phyloP scores from a whole-genome alignment of 2,113 vertebrate species.

The Mus spicilegus region DNA sequence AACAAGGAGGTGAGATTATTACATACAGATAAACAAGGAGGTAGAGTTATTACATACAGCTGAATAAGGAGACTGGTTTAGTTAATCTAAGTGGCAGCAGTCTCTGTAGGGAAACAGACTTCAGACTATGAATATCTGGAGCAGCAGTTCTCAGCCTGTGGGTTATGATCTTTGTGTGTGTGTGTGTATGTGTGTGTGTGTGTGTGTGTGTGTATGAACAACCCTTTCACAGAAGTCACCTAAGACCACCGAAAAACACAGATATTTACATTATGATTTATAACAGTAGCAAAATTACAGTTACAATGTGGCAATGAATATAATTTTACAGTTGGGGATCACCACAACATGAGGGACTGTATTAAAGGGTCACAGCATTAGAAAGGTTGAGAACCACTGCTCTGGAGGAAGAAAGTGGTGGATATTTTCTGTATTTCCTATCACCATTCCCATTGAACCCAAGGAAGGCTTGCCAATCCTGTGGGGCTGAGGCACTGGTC shows the following conservation, averaged over 20 bases:
- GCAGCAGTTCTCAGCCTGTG: neutral
- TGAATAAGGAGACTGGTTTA: neutral
- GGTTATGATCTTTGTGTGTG: too few relatives aligned
- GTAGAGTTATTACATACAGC: neutral
- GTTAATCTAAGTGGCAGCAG: neutral
- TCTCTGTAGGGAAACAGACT: neutral
- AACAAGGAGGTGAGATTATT: neutral
- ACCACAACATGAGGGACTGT: too few relatives aligned
- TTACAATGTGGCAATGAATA: neutral
- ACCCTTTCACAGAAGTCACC: neutral
- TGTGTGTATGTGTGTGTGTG: too few relatives aligned
- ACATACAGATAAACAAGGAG: neutral
- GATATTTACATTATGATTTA: neutral
- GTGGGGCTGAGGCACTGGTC: neutral
- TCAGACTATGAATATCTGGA: neutral
- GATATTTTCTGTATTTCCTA: neutral
- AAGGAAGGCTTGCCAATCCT: neutral
- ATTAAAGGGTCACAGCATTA: neutral
- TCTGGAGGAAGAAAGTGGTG: neutral
- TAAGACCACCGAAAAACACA: neutral
- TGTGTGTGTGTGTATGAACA: neutral
- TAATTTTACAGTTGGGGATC: neutral
- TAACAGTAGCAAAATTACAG: neutral
- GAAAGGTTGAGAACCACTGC: neutral
- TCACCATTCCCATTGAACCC: neutral